Conservation (phyloP, 2,888 invertebrate species). For the Imbricaverruca yamaguchii region DNA sequence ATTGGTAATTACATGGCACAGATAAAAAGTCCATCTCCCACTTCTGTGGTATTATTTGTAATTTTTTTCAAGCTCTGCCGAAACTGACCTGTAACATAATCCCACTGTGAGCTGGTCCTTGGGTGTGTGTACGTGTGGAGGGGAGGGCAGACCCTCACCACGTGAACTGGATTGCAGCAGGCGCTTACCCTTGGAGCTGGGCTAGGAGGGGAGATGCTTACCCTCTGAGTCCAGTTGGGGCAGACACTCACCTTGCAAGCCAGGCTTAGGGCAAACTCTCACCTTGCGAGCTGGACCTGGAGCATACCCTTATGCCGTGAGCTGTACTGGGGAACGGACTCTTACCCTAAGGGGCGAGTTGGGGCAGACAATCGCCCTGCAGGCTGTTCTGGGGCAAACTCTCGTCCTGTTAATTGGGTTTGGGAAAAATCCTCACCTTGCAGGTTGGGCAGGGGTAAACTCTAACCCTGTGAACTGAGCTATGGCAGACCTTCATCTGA, state of each 20-base stretch:
- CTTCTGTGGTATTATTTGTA: too few relatives aligned
- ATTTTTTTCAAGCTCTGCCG: too few relatives aligned
- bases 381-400: background rate
- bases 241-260: background rate
- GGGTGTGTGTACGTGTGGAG: background rate
- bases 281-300: background rate
- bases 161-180: too few relatives aligned
- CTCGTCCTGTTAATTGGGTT: background rate
- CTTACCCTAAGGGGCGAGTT: constrained; percentile 93
- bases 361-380: constrained; percentile 88
- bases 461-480: background rate
- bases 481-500: background rate
- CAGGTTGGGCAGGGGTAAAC: background rate
- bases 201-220: background rate
- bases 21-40: too few relatives aligned
- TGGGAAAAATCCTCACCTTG: too few relatives aligned
- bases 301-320: too few relatives aligned
- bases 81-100: too few relatives aligned
- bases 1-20: too few relatives aligned
- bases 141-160: constrained; percentile 85
- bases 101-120: background rate
- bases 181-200: too few relatives aligned
- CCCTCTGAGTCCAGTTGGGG: background rate
- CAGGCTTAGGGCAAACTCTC: background rate
- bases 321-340: background rate